Conservation (phyloP, 2,113 vertebrate genomes). For the Cisticola juncidis region DNA sequence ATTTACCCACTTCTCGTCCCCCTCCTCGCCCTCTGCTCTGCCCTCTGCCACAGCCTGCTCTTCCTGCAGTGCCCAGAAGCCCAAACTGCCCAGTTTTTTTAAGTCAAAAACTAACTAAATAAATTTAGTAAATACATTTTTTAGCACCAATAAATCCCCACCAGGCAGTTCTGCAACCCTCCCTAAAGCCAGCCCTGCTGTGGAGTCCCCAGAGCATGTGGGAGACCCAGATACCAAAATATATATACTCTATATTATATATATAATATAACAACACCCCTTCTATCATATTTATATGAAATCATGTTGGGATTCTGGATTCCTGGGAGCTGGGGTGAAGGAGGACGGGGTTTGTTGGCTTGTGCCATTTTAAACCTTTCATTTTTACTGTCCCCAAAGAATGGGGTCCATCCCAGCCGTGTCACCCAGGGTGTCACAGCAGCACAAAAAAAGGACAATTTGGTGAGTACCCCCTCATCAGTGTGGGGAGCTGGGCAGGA, state of each 20-base stretch:
- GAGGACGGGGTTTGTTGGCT: neutral
- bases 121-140: too few species aligned
- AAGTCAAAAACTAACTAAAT: too few species aligned
- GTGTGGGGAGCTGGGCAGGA: neutral
- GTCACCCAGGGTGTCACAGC: neutral
- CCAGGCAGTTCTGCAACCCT: neutral
- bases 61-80: neutral
- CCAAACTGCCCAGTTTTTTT: neutral
- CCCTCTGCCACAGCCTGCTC: neutral
- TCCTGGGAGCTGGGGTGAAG: neutral
- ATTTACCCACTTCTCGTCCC: neutral
- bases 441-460: fast-evolving
- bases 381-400: neutral
- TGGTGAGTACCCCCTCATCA: neutral
- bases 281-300: fast-evolving
- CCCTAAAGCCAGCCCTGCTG: neutral
- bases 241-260: too few species aligned
- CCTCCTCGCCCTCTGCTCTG: neutral
- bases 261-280: too few species aligned
- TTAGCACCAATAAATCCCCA: neutral
- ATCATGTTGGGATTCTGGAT: neutral
- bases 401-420: fast-evolving
- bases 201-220: neutral
- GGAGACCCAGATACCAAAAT: neutral
- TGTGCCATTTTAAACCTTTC: neutral